Conservation (phyloP, 2,113 vertebrate genomes). For the Heterotis niloticus region DNA sequence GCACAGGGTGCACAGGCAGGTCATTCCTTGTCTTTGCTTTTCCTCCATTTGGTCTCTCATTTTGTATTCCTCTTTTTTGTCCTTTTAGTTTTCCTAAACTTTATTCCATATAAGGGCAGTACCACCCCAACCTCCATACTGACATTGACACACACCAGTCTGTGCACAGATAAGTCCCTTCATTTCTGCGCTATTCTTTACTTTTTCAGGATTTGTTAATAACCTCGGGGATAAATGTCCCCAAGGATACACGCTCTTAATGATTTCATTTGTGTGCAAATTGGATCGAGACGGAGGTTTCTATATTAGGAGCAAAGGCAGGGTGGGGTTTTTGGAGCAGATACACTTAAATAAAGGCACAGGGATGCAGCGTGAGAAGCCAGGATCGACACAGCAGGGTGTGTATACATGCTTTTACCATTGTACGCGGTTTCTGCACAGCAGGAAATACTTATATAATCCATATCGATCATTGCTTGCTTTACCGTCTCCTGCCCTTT, state of each 20-base stretch:
- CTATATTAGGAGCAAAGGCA: conserved; percentile 49
- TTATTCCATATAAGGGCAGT: neutral
- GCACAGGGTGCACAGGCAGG: conserved; percentile 36
- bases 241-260: conserved; percentile 57
- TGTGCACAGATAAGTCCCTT: conserved; percentile 46
- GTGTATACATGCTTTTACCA: conserved; percentile 12
- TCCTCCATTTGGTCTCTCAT: conserved; percentile 48
- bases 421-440: neutral
- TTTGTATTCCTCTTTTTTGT: conserved; percentile 40
- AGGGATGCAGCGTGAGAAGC: conserved; percentile 37
- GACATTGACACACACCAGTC: conserved; percentile 38
- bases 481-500: neutral
- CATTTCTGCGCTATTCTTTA: conserved; percentile 52
- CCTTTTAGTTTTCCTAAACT: conserved; percentile 8
- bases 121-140: conserved; percentile 46
- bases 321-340: conserved; percentile 37
- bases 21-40: conserved; percentile 36
- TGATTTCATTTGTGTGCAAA: conserved; percentile 77
- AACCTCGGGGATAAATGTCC: conserved; percentile 55
- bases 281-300: conserved; percentile 59
- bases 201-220: conserved; percentile 65
- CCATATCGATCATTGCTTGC: conserved; percentile 1
- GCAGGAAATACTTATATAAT: neutral
- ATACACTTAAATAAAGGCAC: conserved; percentile 33
- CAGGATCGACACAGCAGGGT: neutral